These are phyloP conservation scores for Athrips mouffetella DNA, from an alignment of 2,888 invertebrate genomes.

Conservation along the genomic window DNA sequence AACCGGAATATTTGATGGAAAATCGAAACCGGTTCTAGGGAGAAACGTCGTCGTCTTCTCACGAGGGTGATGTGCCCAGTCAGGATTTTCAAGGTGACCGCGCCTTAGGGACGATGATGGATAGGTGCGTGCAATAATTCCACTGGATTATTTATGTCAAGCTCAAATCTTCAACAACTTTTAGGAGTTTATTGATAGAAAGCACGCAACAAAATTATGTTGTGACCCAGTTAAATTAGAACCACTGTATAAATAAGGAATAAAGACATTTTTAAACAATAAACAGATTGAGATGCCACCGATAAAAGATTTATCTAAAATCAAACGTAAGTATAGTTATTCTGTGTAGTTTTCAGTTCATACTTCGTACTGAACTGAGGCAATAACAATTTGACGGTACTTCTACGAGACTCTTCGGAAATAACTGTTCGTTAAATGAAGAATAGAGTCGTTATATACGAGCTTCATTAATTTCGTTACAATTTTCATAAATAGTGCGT, in stretches of 20 bases:
- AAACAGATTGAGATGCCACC: too few species aligned
- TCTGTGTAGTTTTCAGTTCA: too few species aligned
- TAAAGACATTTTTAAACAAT: too few species aligned
- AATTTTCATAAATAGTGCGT: too few species aligned
- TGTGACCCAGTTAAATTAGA: background rate
- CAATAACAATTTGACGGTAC: too few species aligned
- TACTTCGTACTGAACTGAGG: too few species aligned
- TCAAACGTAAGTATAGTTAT: too few species aligned
- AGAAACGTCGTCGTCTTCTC: constrained; percentile 38
- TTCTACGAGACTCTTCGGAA: too few species aligned
- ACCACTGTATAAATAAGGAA: background rate
- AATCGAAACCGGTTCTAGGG: constrained; percentile 57
- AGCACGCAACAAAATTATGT: background rate
- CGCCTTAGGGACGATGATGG: background rate
- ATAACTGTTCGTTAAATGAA: too few species aligned
- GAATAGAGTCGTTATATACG: too few species aligned
- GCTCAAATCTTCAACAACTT: background rate
- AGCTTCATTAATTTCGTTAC: too few species aligned
- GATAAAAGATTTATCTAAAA: too few species aligned
- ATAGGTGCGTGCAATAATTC: constrained; percentile 2
- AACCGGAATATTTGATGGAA: constrained; percentile 67
- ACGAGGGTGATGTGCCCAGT: constrained; percentile 34
- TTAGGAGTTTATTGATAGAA: background rate
- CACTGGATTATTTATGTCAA: constrained; percentile 1
- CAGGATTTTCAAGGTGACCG: constrained; percentile 15